Evolutionary conservation across 2,888 invertebrate genomes (phyloP), one percentile per base, ranked within the genome.

Genomic region (Mechanitis mazaeus): DNA sequence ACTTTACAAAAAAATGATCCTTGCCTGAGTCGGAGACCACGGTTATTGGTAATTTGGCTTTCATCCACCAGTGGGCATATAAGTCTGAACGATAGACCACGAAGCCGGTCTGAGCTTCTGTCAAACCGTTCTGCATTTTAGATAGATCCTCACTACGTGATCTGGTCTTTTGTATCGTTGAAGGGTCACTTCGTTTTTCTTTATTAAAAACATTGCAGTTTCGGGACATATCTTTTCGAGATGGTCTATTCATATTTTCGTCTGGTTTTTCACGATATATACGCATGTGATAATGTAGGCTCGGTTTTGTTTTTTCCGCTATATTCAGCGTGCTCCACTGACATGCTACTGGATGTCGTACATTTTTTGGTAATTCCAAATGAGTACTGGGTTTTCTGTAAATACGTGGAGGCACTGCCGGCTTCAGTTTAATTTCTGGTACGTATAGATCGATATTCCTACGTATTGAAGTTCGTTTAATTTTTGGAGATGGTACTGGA

Each of bases 1-100:
- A 84, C 88, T 89, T 89, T 87, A 89, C 89, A 89, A 89, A 88
- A 83, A 83, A 91, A 78, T 91, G 82, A 80, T 93, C 87, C 84
- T 93, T 91, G 83, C 91, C 92, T 80, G 91, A 89, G 89, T 90
- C 87, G 85, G 82, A 87, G 89, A 90, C 87, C 84, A 93, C 92
- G 74, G 90, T 91, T 71, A 91, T 92, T 69, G 95, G 95, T 79
- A 95, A 91, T 78, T 94, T 94, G 79, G 95, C 95, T 92, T 96
- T 96, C 91, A 96, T 94, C 96, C 96, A 96, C 96, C 96, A 96
- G 90, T 96, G 96, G 68, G 96, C 96, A 84, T 96, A 96, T 84
- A 96, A 91, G 76, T 95, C 96, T 56, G 96, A 95, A 64, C 94
- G 94, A 85, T 94, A 96, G 77, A 94, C 90, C 83, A 92, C 83